Conservation (phyloP, 2,113 vertebrate species). For the Crotophaga sulcirostris region DNA sequence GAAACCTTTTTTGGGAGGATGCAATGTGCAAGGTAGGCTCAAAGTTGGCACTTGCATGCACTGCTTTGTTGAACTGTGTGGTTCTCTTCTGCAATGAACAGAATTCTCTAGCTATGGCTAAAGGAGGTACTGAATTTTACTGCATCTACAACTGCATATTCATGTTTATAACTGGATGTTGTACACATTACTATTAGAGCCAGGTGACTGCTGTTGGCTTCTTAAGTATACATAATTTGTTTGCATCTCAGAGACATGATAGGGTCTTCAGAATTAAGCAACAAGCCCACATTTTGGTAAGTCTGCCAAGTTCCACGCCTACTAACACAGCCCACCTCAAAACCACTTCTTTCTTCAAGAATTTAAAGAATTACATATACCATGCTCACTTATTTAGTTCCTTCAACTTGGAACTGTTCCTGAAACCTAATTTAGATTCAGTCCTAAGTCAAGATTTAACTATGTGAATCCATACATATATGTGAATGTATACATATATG, state of each 20-base stretch:
- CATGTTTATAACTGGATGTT: not conserved
- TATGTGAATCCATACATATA: not conserved
- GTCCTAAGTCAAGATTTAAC: not conserved
- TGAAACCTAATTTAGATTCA: not conserved
- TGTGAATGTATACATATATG: not conserved
- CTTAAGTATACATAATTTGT: rapidly evolving
- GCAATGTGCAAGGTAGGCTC: not conserved
- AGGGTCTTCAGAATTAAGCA: not conserved
- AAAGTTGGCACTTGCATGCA: not conserved
- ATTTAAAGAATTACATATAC: not conserved
- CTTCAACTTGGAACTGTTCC: not conserved
- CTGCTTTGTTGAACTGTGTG: not conserved
- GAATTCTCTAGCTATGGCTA: not conserved
- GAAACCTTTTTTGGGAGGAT: not conserved
- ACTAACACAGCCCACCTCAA: not conserved
- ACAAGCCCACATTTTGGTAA: not conserved
- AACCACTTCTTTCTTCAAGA: not conserved
- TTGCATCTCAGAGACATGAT: not conserved
- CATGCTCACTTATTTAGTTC: not conserved
- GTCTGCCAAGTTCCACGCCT: not conserved
- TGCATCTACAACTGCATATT: not conserved
- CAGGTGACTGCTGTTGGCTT: not conserved
- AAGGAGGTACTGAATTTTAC: not conserved
- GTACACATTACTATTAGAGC: not conserved
- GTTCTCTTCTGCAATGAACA: not conserved